Base-by-base conservation (phyloP, 1,140 invertebrate genomes). In the Globodera ellingtonae region DNA sequence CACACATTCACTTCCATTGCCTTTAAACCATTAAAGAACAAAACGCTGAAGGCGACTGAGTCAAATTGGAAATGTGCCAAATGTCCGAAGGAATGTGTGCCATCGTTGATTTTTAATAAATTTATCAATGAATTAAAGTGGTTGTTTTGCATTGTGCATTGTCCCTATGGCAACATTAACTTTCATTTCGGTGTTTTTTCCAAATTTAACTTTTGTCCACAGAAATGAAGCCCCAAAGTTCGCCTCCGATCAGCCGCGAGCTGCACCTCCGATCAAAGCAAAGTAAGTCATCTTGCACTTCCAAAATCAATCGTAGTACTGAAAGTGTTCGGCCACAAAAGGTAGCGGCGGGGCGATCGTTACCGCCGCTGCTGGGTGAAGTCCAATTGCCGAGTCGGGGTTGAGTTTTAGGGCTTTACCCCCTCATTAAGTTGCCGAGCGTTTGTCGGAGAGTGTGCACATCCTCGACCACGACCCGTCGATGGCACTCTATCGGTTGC, bases 391-490 rank as follows among this genome's bases (percentile, higher is more conserved):
- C 35, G 35, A 52, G 1, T 46, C 52, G 56, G 24, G 52, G 2
- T 3, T 35, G 35, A 35, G 35, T 35, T 35, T 35, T 35, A 35
- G 35, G 24, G 59, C 9, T 21, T 44, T 21, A 21, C 80, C 65
- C 67, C 6, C 35, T 10, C 46, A 86, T 87, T 74, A 69, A 89
- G 91, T 90, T 59, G 83, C 90, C 62, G 91, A 91, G 73, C 89
- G 89, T 71, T 81, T 91, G 35, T 91, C 91, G 9, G 91, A 91
- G 79, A 89, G 87, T 82, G 80, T 91, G 72, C 89, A 91, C 81
- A 84, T 91, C 46, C 84, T 91, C 59, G 90, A 90, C 44, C 91
- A 91, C 87, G 91, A 91, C 74, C 91, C 91, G 44, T 91, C 90
- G 7, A 82, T 91, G 81, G 91, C 91, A 47, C 89, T 91, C 75